Base-by-base conservation (phyloP, 2,797 vertebrate species). In the Coregonus ussuriensis region DNA sequence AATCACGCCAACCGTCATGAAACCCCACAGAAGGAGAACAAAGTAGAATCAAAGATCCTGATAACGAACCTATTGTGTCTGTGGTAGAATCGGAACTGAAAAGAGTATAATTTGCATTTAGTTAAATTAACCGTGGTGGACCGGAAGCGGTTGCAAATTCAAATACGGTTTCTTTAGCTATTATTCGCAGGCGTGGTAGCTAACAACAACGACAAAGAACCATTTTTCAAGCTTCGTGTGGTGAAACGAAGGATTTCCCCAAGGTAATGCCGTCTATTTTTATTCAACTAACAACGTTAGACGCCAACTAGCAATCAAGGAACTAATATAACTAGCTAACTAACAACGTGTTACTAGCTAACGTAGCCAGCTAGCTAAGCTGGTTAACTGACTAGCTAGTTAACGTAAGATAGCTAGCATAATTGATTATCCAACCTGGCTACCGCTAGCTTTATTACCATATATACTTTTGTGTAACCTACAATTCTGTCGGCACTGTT, bases 111-210 rank as follows among this genome's bases (percentile, higher is more conserved):
- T 11, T 47, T 47, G 41, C 41, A n/a, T 1, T 11, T 13, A 25
- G 59, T 63, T 63, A 21, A 13, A 63, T 9, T 2, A 63, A 63
- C 59, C 7, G 13, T 1, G 59, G 7, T 63, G 59, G 21, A 63
- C 59, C 59, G 59, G 59, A 63, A 63, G 59, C 21, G 56, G 56
- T 59, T 59, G 56, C 56, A 59, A 59, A 59, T 59, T 59, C 56
- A 21, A 59, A 59, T n/a, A 21, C 18, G 59, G 9, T 9, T 25
- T 63, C 13, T 62, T 1, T 47, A 0, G 3, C 2, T 11, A 11
- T 11, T 25, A 25, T 62, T 62, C 9, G 11, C n/a, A 25, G n/a
- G 29, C 59, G 59, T 21, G 18, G 9, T 63, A 11, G 59, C 59
- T 11, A 47, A 47, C 9, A 25, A 63, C 59, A 25, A 29, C 59